These are phyloP conservation scores for Marronus borbonicus DNA, from an alignment of 2,888 invertebrate genomes.

Conservation along the genomic window DNA sequence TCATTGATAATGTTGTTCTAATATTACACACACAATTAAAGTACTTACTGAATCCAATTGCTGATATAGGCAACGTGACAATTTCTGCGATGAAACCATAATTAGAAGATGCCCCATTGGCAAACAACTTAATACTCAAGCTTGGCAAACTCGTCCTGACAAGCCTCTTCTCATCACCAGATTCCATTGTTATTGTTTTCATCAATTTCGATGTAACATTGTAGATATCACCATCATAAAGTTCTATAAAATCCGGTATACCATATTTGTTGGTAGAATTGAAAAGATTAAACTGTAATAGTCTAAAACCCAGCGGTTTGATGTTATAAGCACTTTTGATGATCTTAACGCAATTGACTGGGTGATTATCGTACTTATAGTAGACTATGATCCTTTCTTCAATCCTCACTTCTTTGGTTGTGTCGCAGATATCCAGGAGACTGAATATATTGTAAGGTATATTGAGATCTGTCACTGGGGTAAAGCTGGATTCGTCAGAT, in stretches of 20 bases:
- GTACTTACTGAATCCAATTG: constrained; percentile 88
- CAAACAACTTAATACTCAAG: constrained; percentile 91
- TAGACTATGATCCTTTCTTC: constrained; percentile 93
- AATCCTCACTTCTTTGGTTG: constrained; percentile 90
- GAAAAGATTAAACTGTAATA: constrained; percentile 93
- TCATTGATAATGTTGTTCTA: no score
- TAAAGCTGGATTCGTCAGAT: constrained; percentile 90
- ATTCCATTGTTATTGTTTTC: constrained; percentile 81
- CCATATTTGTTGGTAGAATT: constrained; percentile 88
- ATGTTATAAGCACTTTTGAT: constrained; percentile 89
- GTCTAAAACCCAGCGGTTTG: constrained; percentile 90
- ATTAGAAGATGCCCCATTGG: constrained; percentile 93
- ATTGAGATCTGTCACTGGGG: constrained; percentile 85
- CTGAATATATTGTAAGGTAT: constrained; percentile 95
- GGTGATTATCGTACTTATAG: constrained; percentile 97
- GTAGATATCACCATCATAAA: constrained; percentile 95
- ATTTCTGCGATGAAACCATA: constrained; percentile 99
- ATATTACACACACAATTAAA: not conserved
- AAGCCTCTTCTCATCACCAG: constrained; percentile 81
- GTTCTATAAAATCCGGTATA: constrained; percentile 85
- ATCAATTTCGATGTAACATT: constrained; percentile 84
- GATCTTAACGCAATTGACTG: constrained; percentile 98
- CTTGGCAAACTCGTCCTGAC: constrained; percentile 85
- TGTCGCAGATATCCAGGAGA: constrained; percentile 96
- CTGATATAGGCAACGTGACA: constrained; percentile 93